phyloP scores from a whole-genome alignment of 2,113 vertebrate genomes.

The Equus przewalskii region DNA sequence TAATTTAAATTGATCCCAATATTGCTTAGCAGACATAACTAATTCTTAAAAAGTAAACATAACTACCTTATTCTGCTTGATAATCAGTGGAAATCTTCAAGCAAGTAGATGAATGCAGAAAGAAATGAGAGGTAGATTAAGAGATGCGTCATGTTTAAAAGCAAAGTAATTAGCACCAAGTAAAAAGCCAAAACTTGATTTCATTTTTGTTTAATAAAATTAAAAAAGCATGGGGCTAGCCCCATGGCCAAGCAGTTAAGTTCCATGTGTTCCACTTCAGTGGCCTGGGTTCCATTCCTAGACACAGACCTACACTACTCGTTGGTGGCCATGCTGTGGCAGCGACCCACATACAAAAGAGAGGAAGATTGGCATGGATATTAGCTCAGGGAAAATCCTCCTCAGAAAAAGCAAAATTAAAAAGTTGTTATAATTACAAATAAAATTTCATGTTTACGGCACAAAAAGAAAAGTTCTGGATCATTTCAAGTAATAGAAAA shows the following conservation, averaged over 20 bases:
- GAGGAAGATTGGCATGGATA: no score
- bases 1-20: neutral
- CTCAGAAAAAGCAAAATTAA: neutral
- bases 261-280: no score
- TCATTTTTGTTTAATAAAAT: neutral
- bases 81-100: neutral
- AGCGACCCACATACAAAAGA: no score
- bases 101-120: neutral
- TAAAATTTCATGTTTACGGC: neutral
- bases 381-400: no score
- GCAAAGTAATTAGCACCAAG: neutral
- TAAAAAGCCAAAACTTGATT: neutral
- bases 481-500: neutral
- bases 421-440: neutral
- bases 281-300: no score
- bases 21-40: neutral
- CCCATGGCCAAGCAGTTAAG: no score
- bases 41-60: neutral
- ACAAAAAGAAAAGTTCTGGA: neutral
- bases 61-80: neutral
- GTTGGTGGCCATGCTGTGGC: no score
- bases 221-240: neutral
- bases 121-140: neutral
- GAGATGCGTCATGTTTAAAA: neutral
- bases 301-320: no score